Evolutionary conservation across 2,113 vertebrate species (phyloP).

Genomic region (Hyaena hyaena): DNA sequence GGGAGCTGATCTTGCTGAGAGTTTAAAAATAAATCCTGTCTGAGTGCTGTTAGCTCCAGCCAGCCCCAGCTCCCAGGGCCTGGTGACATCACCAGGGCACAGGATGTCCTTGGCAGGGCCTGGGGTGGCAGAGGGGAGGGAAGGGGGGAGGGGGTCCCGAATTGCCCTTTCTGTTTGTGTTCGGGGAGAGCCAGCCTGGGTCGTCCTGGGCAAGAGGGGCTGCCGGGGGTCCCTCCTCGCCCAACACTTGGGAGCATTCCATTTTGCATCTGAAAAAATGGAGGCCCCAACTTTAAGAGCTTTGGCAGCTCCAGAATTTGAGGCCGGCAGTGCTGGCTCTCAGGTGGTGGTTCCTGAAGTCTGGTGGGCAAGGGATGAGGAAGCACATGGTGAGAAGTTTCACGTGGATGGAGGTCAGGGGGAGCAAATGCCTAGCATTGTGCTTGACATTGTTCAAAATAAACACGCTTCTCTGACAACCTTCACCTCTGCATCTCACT

Average conservation of each 20-base stretch:
- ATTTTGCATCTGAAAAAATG: not conserved
- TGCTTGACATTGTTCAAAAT: not conserved
- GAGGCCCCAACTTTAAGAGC: not conserved
- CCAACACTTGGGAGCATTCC: not conserved
- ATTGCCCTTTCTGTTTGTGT: not conserved
- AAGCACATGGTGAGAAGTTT: not conserved
- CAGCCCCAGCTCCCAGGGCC: not conserved
- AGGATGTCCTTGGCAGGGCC: conserved; percentile 79
- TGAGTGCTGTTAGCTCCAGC: not conserved
- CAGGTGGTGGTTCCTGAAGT: not conserved
- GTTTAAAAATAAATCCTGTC: conserved; percentile 78
- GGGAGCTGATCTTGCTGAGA: conserved; percentile 38
- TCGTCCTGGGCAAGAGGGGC: not conserved
- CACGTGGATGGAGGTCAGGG: not conserved
- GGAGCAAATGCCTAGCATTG: not conserved
- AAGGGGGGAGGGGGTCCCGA: not conserved
- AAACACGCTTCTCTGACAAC: not conserved
- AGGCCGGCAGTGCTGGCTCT: not conserved
- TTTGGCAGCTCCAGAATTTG: not conserved
- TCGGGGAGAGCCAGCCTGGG: not conserved
- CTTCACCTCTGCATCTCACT: not conserved
- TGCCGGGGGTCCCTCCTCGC: not conserved
- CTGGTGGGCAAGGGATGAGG: not conserved
- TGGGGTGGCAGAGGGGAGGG: conserved; percentile 43
- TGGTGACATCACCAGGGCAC: conserved; percentile 64